Evolutionary conservation across 2,113 vertebrate species (phyloP), one percentile per base, ranked within the genome.

Genomic region (Gallinago media): DNA sequence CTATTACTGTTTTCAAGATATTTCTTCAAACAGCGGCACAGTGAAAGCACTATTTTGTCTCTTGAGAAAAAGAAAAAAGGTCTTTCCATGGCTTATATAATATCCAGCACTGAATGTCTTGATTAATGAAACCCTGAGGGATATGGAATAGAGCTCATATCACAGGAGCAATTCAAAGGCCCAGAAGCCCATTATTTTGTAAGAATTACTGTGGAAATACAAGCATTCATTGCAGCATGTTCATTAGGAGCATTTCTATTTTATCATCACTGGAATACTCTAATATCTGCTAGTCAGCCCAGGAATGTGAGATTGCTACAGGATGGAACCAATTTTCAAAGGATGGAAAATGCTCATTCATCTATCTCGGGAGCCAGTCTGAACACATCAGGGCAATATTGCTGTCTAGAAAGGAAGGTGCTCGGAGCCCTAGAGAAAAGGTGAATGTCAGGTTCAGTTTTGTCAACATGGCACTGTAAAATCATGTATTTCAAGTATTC

Each of bases 41-140:
- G 15, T 59, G 59, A 72, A 83, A 67, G 12, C n/a, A 15, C 46
- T 58, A 42, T 55, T 71, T 90, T 82, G 18, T 58, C 46, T 67
- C 46, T 20, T 36, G 13, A 46, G 32, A 44, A 52, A 54, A 65
- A n/a, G 15, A 59, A 42, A 31, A 52, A 22, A 2, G 8, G 16
- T 46, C 54, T 86, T 94, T 92, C 59, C 71, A 42, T 4, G 2
- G 12, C 26, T 65, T 91, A n/a, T 77, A 11, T 47, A 71, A 47
- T 68, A 74, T 56, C 31, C 44, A 91, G 38, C 16, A 47, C n/a
- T 67, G 40, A 89, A 84, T 56, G 27, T 36, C 73, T 92, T 75
- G 55, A 89, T 94, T 89, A 89, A 72, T 40, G 49, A 87, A 92
- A 96, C 8, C 70, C 44, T 49, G 85, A 72, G 73, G 66, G 87